Percentiles rank a stretch among this genome's conserved stretches.
phyloP scores from a whole-genome alignment of 2,113 vertebrate species.

The Siniperca knerii region DNA sequence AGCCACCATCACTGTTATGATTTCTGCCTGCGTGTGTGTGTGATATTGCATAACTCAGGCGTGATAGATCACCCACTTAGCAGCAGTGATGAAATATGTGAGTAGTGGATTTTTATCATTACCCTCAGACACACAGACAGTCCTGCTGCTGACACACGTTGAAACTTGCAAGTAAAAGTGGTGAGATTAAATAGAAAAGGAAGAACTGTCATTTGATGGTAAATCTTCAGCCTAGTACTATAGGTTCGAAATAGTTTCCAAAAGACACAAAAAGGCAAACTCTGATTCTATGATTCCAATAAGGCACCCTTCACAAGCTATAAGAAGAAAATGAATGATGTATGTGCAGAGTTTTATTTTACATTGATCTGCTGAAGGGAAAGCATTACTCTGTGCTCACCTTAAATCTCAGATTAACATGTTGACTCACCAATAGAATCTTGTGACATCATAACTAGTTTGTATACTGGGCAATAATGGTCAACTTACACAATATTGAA shows the following conservation, averaged over 20 bases:
- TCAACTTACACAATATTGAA: neutral
- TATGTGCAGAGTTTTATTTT: neutral
- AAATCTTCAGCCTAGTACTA: neutral
- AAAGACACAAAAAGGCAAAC: neutral
- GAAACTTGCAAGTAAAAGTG: constrained; percentile 21
- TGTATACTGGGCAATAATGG: neutral
- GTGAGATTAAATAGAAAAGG: neutral
- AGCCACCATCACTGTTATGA: constrained; percentile 72
- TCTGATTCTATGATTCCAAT: neutral
- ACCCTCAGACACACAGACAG: constrained; percentile 14
- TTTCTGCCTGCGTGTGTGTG: constrained; percentile 57
- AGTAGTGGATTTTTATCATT: constrained; percentile 73
- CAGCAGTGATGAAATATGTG: constrained; percentile 64
- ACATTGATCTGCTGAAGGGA: neutral
- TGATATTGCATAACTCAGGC: constrained; percentile 72
- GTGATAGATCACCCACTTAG: constrained; percentile 81
- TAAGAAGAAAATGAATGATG: neutral
- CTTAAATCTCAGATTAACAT: neutral
- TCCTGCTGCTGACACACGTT: neutral
- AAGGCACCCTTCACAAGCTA: too few species aligned
- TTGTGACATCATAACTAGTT: neutral
- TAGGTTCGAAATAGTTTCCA: neutral
- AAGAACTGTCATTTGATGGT: neutral
- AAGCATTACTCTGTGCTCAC: neutral
- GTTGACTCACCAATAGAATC: neutral